Evolutionary conservation across 2,888 invertebrate species (phyloP), one percentile per base, ranked within the genome.

Genomic region (Tolmerus cingulatus): DNA sequence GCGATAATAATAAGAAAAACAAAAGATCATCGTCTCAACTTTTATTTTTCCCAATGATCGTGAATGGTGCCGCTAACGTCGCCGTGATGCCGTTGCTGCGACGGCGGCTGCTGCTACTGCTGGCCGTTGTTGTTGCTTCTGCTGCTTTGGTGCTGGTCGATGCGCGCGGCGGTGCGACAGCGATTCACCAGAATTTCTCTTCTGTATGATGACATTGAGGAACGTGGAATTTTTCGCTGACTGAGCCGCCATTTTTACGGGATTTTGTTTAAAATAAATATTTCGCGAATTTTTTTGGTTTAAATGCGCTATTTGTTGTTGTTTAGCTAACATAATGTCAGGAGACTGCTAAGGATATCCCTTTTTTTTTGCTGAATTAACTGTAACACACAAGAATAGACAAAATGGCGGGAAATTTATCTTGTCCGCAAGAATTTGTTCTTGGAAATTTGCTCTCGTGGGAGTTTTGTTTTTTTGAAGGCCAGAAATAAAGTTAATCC

Each of bases 131-230:
- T 27, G 66, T 19, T 66, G 66, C 66, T 66, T 66, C 27, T 19
- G 27, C 66, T 66, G 66, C 66, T 2, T 19, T 66, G 23, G 66
- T 12, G 66, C 66, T 66, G 66, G 66, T 19, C 23, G 66, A 66
- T 66, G 81, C 51, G 81, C 51, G 46, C 46, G 30, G 81, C 55
- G 43, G 40, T 81, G 23, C 37, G 34, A 37, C 23, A 30, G 82
- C 82, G 82, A 30, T 34, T 27, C 82, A 19, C 78, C 57, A 66
- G 34, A 57, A 37, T 88, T 77, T 87, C 82, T 88, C 88, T 88
- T 88, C 88, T 87, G 81, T 87, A 88, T 88, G 88, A 88, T 88
- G 88, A 88, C 88, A 88, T 88, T 84, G 87, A 87, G 88, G 84
- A 88, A 88, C 87, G 81, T 86, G 88, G 74, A 86, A 87, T 81